phyloP scores from a whole-genome alignment of 2,888 invertebrate genomes.

The Escarpia spicata region DNA sequence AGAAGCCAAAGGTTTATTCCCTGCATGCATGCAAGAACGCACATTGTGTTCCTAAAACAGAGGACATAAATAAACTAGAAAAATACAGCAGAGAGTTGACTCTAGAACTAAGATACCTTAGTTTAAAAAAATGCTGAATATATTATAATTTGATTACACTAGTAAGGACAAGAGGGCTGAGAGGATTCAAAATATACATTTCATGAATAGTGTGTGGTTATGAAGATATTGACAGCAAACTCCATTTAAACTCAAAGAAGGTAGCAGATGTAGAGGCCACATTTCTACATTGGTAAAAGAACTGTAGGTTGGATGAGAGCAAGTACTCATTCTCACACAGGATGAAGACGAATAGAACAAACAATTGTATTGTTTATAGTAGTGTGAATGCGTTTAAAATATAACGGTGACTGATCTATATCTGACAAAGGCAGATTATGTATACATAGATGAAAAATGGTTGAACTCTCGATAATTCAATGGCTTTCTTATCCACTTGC shows the following conservation, averaged over 20 bases:
- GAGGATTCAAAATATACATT: neutral
- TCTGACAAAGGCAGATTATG: neutral
- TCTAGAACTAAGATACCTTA: neutral
- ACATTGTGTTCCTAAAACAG: neutral
- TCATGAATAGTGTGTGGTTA: neutral
- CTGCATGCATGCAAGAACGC: neutral
- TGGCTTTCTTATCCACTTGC: neutral
- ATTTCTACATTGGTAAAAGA: no score
- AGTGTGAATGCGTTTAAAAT: neutral
- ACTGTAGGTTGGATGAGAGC: no score
- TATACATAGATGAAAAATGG: neutral
- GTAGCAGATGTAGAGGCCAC: no score
- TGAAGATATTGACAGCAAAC: no score
- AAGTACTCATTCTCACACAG: neutral
- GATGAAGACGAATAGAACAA: neutral
- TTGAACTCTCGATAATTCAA: neutral
- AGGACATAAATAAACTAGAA: neutral
- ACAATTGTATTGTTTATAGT: neutral
- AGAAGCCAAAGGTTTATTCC: no score
- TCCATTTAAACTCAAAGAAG: no score
- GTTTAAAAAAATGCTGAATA: neutral
- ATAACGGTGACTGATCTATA: neutral
- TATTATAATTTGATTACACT: neutral
- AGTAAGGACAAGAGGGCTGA: neutral
- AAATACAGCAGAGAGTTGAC: neutral